phyloP scores from a whole-genome alignment of 2,888 invertebrate species.

The Strigamia transsilvanica region DNA sequence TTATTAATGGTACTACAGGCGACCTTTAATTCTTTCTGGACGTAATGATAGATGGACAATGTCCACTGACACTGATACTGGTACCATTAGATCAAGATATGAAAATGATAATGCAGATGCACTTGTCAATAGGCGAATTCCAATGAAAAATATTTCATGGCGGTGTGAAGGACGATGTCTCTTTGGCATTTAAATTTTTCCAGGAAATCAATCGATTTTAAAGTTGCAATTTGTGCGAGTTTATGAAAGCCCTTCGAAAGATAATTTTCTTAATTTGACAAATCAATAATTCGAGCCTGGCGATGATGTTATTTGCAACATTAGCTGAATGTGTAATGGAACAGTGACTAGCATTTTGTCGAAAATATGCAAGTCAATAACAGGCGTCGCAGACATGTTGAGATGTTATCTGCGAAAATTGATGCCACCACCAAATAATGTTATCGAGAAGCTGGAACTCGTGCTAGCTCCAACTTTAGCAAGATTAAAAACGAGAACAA shows the following conservation, averaged over 20 bases:
- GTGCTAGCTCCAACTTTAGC: not conserved
- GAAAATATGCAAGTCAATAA: constrained; percentile 12
- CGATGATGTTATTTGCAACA: not conserved
- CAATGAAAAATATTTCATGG: not conserved
- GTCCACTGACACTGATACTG: not conserved
- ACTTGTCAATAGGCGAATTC: not conserved
- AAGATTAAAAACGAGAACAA: not conserved
- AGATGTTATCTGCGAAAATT: not conserved
- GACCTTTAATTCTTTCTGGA: not conserved
- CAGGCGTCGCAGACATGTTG: not conserved
- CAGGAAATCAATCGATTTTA: not conserved
- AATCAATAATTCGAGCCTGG: not conserved
- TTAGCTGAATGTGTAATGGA: not conserved
- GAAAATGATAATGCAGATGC: not conserved
- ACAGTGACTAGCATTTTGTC: constrained; percentile 23
- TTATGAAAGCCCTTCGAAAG: not conserved
- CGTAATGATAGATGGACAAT: constrained; percentile 1
- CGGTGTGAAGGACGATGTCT: not conserved
- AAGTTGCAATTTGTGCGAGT: too few species aligned
- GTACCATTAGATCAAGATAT: not conserved
- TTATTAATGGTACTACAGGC: not conserved
- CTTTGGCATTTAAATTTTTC: not conserved
- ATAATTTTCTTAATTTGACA: not conserved
- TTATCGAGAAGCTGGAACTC: not conserved
- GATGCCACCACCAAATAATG: not conserved